Conservation (phyloP, 2,888 invertebrate species). For the Zaprionus lineosus region DNA sequence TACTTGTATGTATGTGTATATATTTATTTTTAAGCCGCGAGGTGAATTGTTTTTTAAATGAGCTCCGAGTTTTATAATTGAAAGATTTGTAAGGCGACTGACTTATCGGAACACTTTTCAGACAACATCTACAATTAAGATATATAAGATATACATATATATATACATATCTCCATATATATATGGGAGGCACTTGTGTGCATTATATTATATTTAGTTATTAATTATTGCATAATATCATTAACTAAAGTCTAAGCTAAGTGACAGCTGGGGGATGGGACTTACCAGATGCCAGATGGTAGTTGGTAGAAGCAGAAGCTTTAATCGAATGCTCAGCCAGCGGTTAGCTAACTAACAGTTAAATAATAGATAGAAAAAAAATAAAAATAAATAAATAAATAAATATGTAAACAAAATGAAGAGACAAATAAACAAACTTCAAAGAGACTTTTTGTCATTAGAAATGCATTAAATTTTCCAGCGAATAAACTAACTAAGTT, state of each 20-base stretch:
- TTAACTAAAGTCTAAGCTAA: not conserved
- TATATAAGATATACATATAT: conserved; percentile 4
- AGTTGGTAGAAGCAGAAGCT: too few species aligned
- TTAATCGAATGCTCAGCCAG: too few species aligned
- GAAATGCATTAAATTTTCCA: too few species aligned
- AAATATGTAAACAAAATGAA: too few species aligned
- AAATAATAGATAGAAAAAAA: too few species aligned
- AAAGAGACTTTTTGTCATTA: too few species aligned
- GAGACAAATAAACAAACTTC: too few species aligned
- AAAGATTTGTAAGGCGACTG: conserved; percentile 55
- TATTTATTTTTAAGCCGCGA: conserved; percentile 45
- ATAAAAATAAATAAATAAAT: too few species aligned
- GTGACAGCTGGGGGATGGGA: not conserved
- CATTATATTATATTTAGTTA: not conserved
- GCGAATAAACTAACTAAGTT: too few species aligned
- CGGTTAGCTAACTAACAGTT: too few species aligned
- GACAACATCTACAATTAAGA: conserved; percentile 35
- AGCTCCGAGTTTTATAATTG: conserved; percentile 40
- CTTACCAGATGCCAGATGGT: not conserved
- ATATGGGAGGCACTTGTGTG: not conserved
- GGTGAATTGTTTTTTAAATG: conserved; percentile 63
- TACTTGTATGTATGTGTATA: too few species aligned
- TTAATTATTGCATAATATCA: not conserved
- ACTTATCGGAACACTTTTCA: conserved; percentile 52
- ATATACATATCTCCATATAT: not conserved